A percentile compares a stretch with the other conserved stretches of the same genome.
Evolutionary conservation across 2,888 invertebrate genomes (phyloP).

Genomic region (Dastarcus helophoroides): DNA sequence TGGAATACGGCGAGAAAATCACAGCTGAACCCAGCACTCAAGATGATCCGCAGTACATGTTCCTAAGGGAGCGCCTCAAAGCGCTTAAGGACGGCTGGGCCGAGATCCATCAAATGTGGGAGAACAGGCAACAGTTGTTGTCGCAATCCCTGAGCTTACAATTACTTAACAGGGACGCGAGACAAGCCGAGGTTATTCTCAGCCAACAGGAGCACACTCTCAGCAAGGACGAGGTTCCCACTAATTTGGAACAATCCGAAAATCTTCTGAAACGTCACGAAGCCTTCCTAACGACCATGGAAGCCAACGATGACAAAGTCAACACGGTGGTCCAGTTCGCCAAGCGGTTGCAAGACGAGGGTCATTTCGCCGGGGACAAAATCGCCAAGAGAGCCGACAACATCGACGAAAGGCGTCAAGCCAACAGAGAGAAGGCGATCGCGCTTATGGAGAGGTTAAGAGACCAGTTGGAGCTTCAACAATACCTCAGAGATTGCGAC

Average conservation of each 20-base stretch:
- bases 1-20: conserved; percentile 95
- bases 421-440: conserved; percentile 82
- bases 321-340: conserved; percentile 94
- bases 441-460: conserved; percentile 86
- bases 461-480: conserved; percentile 90
- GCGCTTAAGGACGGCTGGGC: conserved; percentile 99
- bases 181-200: conserved; percentile 94
- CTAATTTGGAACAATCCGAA: conserved; percentile 93
- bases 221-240: conserved; percentile 91
- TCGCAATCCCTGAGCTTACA: conserved; percentile 92
- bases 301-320: conserved; percentile 99
- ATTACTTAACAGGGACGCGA: conserved; percentile 90
- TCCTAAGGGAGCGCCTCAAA: conserved; percentile 93
- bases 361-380: conserved; percentile 93
- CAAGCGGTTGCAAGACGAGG: conserved; percentile 77
- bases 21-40: conserved; percentile 79
- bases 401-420: conserved; percentile 79
- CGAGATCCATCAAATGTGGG: conserved; percentile 99
- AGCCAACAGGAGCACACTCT: conserved; percentile 97
- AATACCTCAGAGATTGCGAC: conserved; percentile 91
- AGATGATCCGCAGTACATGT: conserved; percentile 99
- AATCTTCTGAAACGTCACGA: conserved; percentile 95
- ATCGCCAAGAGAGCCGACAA: conserved; percentile 92
- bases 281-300: conserved; percentile 98
- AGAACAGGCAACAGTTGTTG: conserved; percentile 87